Base-by-base conservation (phyloP, 2,888 invertebrate genomes). In the Epiblema foenella region DNA sequence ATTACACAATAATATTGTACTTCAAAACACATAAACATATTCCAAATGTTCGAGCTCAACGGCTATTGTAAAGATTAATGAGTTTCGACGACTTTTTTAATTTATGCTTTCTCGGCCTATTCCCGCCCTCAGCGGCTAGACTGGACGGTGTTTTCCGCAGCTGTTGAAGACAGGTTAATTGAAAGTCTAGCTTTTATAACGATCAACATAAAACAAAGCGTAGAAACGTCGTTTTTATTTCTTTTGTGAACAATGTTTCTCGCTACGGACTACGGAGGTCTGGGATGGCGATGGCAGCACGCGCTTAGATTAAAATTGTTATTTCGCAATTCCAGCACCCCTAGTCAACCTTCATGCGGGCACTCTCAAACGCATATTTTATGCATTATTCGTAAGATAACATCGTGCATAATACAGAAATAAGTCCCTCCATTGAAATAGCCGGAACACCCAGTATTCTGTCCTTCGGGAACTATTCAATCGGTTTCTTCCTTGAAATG, bases 391-490 rank as follows among this genome's bases (percentile, higher is more conserved):
- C 60, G 37, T 51, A 56, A 49, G 60, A 71, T 67, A 60, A 51
- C 56, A 56, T 66, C 66, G 18, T 67, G 65, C 58, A 54, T 66
- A 67, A 71, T 71, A 60, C 46, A 56, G 39, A 67, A 56, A 60
- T 67, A 51, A 56, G 70, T 66, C 49, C 60, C 64, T 20, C 39
- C 37, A 56, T 62, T 57, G 54, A 52, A 65, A 54, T 49, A 65
- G 58, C 49, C 54, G 65, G 33, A 49, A 62, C 54, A 56, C 46
- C 42, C 24, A 62, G 52, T 62, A 49, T 70, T 60, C 10, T n/a
- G 10, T 67, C 71, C 71, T 56, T 33, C 8, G 66, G 71, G 71
- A 71, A 62, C 71, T 51, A 67, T 67, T 56, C 70, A 66, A 67
- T 60, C 56, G 52, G 29, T 60, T 39, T 56, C 39, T 46, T 37